phyloP scores from a whole-genome alignment of 2,797 vertebrate species.

The Thaleichthys pacificus region DNA sequence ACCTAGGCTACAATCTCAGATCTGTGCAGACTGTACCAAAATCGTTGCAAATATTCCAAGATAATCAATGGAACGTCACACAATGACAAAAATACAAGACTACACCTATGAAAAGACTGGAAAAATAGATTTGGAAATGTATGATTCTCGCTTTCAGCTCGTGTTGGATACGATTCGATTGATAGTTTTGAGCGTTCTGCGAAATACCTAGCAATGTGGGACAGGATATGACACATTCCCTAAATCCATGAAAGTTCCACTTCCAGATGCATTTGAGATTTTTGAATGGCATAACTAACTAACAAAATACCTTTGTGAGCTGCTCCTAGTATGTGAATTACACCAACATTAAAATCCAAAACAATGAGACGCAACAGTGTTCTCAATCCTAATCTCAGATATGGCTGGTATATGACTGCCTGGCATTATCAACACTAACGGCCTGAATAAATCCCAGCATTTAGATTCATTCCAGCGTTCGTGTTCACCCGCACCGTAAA shows the following conservation, averaged over 20 bases:
- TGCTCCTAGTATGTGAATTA: too few species aligned
- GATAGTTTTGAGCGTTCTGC: conserved; percentile 12
- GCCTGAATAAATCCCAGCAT: conserved; percentile 62
- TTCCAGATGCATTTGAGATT: conserved; percentile 4
- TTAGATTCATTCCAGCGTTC: conserved; percentile 27
- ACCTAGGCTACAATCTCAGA: not conserved
- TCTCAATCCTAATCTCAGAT: conserved; percentile 46
- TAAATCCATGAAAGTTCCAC: conserved; percentile 18
- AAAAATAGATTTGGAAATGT: not conserved
- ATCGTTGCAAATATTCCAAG: not conserved
- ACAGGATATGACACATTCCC: conserved; percentile 69
- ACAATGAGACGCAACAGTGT: conserved; percentile 4
- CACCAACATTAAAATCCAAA: not conserved
- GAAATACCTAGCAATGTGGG: not conserved
- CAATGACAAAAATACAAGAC: not conserved
- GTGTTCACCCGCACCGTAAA: not conserved
- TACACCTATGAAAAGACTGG: not conserved
- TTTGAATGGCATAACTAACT: not conserved
- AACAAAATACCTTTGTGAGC: not conserved
- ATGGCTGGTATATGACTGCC: conserved; percentile 38
- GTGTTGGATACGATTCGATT: conserved; percentile 1
- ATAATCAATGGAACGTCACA: not conserved
- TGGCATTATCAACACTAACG: conserved; percentile 69
- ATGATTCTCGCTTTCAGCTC: not conserved
- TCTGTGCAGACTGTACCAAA: not conserved